Base-by-base conservation (phyloP, 2,888 invertebrate genomes). In the Diaprepes abbreviatus region DNA sequence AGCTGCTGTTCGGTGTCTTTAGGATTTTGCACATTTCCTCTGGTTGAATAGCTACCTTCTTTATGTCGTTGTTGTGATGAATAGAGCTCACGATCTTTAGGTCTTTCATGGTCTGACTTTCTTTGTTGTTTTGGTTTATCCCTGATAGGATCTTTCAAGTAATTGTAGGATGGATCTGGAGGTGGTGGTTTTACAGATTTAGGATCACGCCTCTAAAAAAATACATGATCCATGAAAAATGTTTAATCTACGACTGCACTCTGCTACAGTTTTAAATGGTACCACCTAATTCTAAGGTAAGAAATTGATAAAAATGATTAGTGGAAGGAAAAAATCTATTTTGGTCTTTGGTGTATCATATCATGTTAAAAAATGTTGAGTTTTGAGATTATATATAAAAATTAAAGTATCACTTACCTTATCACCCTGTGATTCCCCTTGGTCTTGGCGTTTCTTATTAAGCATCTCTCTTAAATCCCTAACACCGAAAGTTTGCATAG, bases 121-220 rank as follows among this genome's bases (percentile, higher is more conserved):
- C 21, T 45, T 40, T 28, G 19, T 0, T 14, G 14, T 21, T 31
- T 38, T 4, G 21, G 33, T 12, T 45, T 55, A 31, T 71, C 81
- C 54, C 81, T 72, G 17, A 74, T 50, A 6, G 80, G 78, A 73
- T 82, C 80, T 60, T 74, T 79, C 60, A 81, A 71, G 72, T 75
- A 79, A 67, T 77, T 80, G 48, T 79, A 79, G 7, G 77, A 65
- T 17, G 81, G 81, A 71, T 81, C 81, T 16, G 78, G 75, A 9
- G 81, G 81, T 12, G 81, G 80, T 2, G 31, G 48, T n/a, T 68
- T 69, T 33, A 55, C n/a, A 4, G 7, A 6, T 28, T 63, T 57
- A 9, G 35, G 35, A 6, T 58, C 43, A 14, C 12, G 40, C 9
- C 31, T 43, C 43, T 58, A n/a, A n/a, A n/a, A n/a, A n/a, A n/a